Conservation (phyloP, 2,113 vertebrate genomes). For the Gambusia holbrooki region DNA sequence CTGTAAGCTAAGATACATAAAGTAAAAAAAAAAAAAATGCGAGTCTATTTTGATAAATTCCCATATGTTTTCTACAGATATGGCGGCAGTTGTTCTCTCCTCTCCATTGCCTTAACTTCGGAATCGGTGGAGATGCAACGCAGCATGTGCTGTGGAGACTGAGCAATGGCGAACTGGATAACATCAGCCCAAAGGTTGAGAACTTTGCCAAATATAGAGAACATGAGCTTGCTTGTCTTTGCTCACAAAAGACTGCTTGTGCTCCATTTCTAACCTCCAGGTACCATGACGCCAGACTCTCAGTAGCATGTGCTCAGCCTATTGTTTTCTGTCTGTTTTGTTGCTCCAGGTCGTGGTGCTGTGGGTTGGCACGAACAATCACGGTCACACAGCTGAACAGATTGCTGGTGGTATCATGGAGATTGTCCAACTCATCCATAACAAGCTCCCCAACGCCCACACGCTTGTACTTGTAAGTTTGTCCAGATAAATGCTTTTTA, state of each 20-base stretch:
- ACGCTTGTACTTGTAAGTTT: constrained; percentile 86
- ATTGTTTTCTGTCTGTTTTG: constrained; percentile 22
- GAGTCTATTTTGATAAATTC: background rate
- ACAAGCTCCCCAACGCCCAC: constrained; percentile 84
- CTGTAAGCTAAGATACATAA: background rate
- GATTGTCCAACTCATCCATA: constrained; percentile 84
- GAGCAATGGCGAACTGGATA: constrained; percentile 87
- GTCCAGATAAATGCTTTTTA: constrained; percentile 8
- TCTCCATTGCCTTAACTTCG: constrained; percentile 91
- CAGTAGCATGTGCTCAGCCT: background rate
- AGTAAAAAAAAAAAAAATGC: background rate
- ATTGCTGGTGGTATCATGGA: constrained; percentile 86
- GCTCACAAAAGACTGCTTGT: constrained; percentile 51
- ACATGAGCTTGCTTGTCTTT: constrained; percentile 34
- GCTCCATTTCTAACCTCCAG: constrained; percentile 6
- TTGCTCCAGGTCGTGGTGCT: constrained; percentile 86
- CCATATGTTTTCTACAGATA: constrained; percentile 75
- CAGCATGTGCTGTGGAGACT: constrained; percentile 93
- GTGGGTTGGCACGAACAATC: constrained; percentile 92
- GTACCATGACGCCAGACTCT: constrained; percentile 1
- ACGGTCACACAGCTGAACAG: constrained; percentile 86
- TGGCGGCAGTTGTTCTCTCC: constrained; percentile 92
- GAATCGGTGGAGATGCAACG: constrained; percentile 87
- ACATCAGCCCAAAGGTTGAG: constrained; percentile 89
- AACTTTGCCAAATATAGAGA: constrained; percentile 33